Conservation (phyloP, 2,888 invertebrate species). For the Coelinius sp. region DNA sequence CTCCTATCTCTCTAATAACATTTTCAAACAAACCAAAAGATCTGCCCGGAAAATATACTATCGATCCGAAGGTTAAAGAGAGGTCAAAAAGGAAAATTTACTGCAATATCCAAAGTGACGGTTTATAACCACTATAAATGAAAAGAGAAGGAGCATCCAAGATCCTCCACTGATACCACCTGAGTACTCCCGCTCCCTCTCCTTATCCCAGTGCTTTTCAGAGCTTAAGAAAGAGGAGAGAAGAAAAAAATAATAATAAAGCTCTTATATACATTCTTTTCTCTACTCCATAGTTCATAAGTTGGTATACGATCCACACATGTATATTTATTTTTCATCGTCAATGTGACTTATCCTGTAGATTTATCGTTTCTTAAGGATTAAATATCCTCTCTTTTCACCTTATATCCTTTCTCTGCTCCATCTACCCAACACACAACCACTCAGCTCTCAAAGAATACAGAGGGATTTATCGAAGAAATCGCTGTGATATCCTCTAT, state of each 20-base stretch:
- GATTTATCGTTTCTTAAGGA: slow-evolving; percentile 47
- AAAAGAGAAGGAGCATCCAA: neutral
- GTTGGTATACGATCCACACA: slow-evolving; percentile 26
- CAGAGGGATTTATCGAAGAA: slow-evolving; percentile 49
- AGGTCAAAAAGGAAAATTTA: neutral
- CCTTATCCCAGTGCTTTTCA: neutral
- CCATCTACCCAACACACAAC: neutral
- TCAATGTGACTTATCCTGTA: slow-evolving; percentile 35
- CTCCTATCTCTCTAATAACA: neutral
- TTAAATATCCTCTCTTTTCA: slow-evolving; percentile 37
- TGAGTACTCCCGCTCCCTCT: too few relatives aligned
- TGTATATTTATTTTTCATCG: slow-evolving; percentile 38
- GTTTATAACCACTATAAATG: slow-evolving; percentile 20
- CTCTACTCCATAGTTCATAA: slow-evolving; percentile 33
- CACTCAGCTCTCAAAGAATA: slow-evolving; percentile 35
- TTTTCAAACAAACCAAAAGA: neutral
- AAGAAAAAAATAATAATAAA: neutral
- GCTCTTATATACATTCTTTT: neutral
- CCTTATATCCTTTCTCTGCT: neutral
- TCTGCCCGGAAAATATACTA: neutral
- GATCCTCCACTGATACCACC: neutral
- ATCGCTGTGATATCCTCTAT: slow-evolving; percentile 45
- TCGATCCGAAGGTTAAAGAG: neutral
- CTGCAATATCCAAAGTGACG: slow-evolving; percentile 23
- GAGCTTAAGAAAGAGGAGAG: neutral